These are phyloP conservation scores for Anguilla rostrata DNA, from an alignment of 2,113 vertebrate species.

Conservation along the genomic window DNA sequence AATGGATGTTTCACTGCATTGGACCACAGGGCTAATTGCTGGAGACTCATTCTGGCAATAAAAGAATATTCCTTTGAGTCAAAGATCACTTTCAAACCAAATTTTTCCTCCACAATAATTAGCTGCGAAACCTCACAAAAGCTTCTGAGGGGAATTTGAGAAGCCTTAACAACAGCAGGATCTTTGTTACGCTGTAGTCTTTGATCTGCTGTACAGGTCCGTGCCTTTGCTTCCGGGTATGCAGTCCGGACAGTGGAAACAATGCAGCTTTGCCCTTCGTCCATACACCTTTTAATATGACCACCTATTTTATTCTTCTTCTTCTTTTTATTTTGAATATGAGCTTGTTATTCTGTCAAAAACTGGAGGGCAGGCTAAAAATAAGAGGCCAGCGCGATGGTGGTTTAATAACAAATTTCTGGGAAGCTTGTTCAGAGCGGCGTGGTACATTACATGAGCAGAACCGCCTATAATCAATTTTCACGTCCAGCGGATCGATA, in stretches of 20 bases:
- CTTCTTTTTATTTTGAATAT: neutral
- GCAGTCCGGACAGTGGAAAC: neutral
- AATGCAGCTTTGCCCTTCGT: neutral
- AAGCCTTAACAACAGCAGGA: neutral
- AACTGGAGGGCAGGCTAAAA: neutral
- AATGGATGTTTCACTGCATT: neutral
- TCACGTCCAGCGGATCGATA: neutral
- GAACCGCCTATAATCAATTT: neutral
- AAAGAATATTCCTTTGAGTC: slow-evolving; percentile 6
- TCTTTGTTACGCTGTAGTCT: neutral
- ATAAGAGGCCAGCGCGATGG: neutral
- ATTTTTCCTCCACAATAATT: neutral
- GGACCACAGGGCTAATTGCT: slow-evolving; percentile 5
- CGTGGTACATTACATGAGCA: neutral
- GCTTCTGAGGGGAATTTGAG: neutral
- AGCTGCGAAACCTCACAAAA: neutral
- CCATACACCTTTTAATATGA: neutral
- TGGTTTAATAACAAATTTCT: neutral
- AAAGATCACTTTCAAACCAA: neutral
- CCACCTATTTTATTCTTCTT: neutral
- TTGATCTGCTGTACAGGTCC: neutral
- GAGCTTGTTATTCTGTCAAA: neutral
- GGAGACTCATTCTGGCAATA: neutral
- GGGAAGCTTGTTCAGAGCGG: neutral
- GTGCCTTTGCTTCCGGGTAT: neutral